Percentiles rank a stretch among this genome's conserved stretches.
phyloP scores from a whole-genome alignment of 1,140 invertebrate species.

The Rhysida immarginata region DNA sequence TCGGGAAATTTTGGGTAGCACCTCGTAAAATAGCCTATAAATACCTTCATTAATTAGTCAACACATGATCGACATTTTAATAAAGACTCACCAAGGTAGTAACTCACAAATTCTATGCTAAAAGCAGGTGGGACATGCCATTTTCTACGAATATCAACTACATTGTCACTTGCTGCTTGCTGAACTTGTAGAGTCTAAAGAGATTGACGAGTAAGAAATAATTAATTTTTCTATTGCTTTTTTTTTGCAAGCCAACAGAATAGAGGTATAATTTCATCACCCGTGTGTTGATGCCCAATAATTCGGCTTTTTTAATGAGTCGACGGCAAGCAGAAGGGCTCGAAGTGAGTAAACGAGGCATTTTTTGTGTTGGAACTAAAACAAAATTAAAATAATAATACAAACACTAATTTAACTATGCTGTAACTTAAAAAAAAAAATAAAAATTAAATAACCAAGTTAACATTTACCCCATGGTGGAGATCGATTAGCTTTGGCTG shows the following conservation, averaged over 20 bases:
- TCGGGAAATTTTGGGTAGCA: no score
- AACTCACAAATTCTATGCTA: slow-evolving; percentile 84
- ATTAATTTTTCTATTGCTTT: neutral
- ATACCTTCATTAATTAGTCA: no score
- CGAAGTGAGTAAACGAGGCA: slow-evolving; percentile 74
- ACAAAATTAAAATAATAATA: slow-evolving; percentile 7
- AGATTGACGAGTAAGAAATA: neutral
- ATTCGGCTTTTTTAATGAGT: slow-evolving; percentile 67
- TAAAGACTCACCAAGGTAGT: slow-evolving; percentile 52
- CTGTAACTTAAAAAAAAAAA: slow-evolving; percentile 2
- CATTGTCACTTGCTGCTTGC: slow-evolving; percentile 56
- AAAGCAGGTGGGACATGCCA: slow-evolving; percentile 85
- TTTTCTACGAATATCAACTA: slow-evolving; percentile 73
- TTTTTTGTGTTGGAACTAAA: slow-evolving; percentile 80
- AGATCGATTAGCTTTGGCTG: slow-evolving; percentile 48
- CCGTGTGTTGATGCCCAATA: slow-evolving; percentile 59
- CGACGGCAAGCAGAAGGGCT: slow-evolving; percentile 74
- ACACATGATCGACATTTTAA: no score
- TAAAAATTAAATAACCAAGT: neutral
- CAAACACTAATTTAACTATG: neutral
- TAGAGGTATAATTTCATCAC: slow-evolving; percentile 10
- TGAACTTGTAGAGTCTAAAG: slow-evolving; percentile 48
- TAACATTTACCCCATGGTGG: slow-evolving; percentile 68
- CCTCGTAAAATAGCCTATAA: no score
- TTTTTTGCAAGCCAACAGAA: neutral